Evolutionary conservation across 53 echinoderm and acorn worm species (phyloP).

Genomic region (Echinarachnius parma): DNA sequence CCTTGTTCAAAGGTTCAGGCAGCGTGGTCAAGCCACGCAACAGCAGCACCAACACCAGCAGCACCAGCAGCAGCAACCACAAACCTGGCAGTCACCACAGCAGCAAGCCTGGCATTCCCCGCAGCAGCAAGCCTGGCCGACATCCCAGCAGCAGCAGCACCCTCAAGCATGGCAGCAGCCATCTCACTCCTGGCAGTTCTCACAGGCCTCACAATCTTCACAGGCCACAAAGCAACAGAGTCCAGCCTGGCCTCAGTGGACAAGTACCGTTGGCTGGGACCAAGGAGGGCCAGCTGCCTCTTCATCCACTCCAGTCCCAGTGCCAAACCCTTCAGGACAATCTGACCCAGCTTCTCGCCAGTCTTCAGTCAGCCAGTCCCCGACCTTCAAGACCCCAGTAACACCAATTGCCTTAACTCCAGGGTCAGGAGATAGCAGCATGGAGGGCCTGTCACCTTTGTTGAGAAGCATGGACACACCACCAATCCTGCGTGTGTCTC

Average conservation of each 20-base stretch:
- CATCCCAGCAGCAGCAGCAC: constrained; percentile 23
- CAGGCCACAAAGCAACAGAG: too few relatives aligned
- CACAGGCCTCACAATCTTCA: constrained; percentile 22
- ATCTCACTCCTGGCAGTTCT: neutral
- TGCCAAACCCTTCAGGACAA: neutral
- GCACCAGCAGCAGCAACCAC: too few relatives aligned
- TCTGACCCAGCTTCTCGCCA: too few relatives aligned
- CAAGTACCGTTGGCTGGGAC: constrained; percentile 8
- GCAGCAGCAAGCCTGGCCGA: too few relatives aligned
- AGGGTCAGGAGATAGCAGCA: constrained; percentile 18
- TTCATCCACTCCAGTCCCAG: constrained; percentile 20
- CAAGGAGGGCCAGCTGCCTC: constrained; percentile 22
- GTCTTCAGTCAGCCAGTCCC: too few relatives aligned
- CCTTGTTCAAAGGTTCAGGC: constrained; percentile 29
- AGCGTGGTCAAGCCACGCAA: constrained; percentile 19
- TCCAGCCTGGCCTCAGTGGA: constrained; percentile 10
- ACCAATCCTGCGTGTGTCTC: too few relatives aligned
- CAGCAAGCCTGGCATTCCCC: too few relatives aligned
- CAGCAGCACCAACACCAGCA: too few relatives aligned
- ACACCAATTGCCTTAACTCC: neutral
- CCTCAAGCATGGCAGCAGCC: constrained; percentile 21
- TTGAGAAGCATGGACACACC: too few relatives aligned
- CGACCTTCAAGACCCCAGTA: neutral
- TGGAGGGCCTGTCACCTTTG: constrained; percentile 1
- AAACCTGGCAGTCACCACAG: too few relatives aligned